These are phyloP conservation scores for Xenus cinereus DNA, from an alignment of 2,113 vertebrate species.

Conservation along the genomic window DNA sequence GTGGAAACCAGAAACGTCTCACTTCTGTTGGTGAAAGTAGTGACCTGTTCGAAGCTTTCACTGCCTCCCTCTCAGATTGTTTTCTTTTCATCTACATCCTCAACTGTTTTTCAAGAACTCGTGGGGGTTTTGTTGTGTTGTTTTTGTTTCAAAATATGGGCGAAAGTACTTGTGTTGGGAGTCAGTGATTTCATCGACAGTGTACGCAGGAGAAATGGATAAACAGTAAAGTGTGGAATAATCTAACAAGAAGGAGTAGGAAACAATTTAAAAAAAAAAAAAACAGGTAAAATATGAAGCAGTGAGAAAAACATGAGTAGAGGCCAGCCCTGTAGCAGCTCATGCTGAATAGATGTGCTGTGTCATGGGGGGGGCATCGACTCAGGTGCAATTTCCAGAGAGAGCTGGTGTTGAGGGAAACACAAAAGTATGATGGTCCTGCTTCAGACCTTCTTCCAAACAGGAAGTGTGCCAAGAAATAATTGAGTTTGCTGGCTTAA, in stretches of 20 bases:
- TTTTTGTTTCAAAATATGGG: background rate
- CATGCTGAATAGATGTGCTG: accelerated
- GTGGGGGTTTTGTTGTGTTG: background rate
- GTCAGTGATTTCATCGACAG: background rate
- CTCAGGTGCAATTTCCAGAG: background rate
- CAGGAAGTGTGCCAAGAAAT: background rate
- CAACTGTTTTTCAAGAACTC: background rate
- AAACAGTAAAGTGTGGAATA: background rate
- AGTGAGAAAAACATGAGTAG: background rate
- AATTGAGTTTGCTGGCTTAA: background rate
- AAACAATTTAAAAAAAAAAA: background rate
- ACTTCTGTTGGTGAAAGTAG: background rate
- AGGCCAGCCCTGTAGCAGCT: background rate
- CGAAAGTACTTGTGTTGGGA: background rate
- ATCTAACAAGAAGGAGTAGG: background rate
- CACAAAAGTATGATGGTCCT: background rate
- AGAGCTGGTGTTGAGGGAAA: background rate
- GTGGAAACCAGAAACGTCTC: background rate
- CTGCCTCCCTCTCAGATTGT: background rate
- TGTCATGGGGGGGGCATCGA: too few relatives aligned
- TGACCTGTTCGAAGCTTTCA: background rate
- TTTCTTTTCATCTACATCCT: background rate
- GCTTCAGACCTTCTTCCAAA: background rate
- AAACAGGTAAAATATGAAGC: background rate
- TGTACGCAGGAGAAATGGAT: background rate